Evolutionary conservation across 2,888 invertebrate genomes (phyloP), one percentile per base, ranked within the genome.

Genomic region (Anagyrus pseudococci): DNA sequence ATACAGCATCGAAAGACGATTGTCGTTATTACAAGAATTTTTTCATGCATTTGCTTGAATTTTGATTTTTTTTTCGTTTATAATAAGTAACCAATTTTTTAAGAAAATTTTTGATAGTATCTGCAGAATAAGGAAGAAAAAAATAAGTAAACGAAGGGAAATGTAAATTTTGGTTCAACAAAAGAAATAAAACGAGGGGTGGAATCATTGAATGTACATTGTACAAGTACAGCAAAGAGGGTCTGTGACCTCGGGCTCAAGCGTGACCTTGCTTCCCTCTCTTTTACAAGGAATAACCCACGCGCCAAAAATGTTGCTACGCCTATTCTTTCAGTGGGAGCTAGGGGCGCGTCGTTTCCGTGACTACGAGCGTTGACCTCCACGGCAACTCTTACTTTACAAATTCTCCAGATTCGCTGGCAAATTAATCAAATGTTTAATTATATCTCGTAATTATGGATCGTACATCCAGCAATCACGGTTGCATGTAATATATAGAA

Each of bases 281-380:
- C 7, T 33, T 20, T 23, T 37, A 13, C 20, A 52, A 22, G 22
- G 43, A 46, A 57, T 52, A 46, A 46, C 37, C 43, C 50, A 55
- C 58, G 54, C 29, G 50, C 49, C 40, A 19, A 55, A 64, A 54
- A 54, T 55, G 33, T 20, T 37, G 17, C 19, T 25, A 26, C 8
- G 8, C 49, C 40, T 40, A 54, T 58, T 49, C 20, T 52, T 59
- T 43, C 33, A 20, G 48, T 68, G 69, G 65, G 68, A 67, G 69
- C 61, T 68, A 69, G 69, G 70, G 67, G 71, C 56, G 62, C 68
- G 73, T 75, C 68, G 75, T 78, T 64, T 69, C 73, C 76, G 77
- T 79, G 77, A 70, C 69, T 73, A 78, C 78, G 77, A 72, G 70
- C 78, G 77, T 79, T 78, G 77, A 79, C 78, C 78, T 76, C 61